Evolutionary conservation across 2,113 vertebrate genomes (phyloP).

Genomic region (Albula goreensis): DNA sequence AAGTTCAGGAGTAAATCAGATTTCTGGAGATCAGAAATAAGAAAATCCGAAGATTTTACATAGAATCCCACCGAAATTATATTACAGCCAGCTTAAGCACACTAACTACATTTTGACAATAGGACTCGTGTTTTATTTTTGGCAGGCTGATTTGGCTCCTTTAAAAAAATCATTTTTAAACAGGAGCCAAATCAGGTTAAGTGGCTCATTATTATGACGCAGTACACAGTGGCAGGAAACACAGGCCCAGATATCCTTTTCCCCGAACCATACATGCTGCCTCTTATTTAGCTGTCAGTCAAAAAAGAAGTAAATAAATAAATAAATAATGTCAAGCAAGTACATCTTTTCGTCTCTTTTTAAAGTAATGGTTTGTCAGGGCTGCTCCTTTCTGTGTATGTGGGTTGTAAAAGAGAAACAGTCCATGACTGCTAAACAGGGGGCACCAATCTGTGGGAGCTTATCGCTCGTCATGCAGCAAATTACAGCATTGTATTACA

Average conservation of each 20-base stretch:
- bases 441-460: background rate
- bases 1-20: background rate
- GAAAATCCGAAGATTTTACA: background rate
- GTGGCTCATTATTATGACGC: background rate
- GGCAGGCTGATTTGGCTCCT: background rate
- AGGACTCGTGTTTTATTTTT: background rate
- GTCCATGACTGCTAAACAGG: slow-evolving; percentile 19
- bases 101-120: background rate
- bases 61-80: background rate
- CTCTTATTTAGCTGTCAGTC: background rate
- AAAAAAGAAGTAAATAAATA: background rate
- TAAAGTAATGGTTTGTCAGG: slow-evolving; percentile 2
- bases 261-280: background rate
- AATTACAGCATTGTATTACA: slow-evolving; percentile 55
- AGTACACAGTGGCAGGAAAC: background rate
- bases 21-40: background rate
- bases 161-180: background rate
- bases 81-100: background rate
- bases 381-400: background rate
- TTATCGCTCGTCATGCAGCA: slow-evolving; percentile 45
- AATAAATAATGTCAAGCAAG: background rate
- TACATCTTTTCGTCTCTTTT: background rate
- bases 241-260: background rate
- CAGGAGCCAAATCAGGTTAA: background rate
- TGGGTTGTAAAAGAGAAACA: background rate